Conservation (phyloP, 1,140 invertebrate species). For the Drosophila takahashii region DNA sequence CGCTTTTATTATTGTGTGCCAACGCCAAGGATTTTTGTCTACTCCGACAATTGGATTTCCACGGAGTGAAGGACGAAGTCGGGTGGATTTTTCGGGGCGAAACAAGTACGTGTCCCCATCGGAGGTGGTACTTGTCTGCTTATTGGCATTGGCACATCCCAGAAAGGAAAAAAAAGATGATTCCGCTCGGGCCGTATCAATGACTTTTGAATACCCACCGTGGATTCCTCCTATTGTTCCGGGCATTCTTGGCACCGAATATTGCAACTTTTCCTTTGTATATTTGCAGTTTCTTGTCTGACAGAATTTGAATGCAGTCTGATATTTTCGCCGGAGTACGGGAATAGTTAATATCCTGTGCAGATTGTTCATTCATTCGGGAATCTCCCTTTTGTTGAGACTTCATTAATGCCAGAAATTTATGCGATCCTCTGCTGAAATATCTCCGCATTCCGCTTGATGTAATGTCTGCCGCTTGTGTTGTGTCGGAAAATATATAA, state of each 20-base stretch:
- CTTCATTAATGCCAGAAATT: slow-evolving; percentile 60
- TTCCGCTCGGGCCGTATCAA: slow-evolving; percentile 60
- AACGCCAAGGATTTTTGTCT: slow-evolving; percentile 62
- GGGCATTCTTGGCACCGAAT: slow-evolving; percentile 21
- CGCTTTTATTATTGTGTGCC: slow-evolving; percentile 44
- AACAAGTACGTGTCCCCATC: slow-evolving; percentile 57
- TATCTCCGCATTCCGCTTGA: slow-evolving; percentile 6
- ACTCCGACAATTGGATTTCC: slow-evolving; percentile 68
- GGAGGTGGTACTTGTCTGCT: slow-evolving; percentile 52
- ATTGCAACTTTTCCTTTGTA: slow-evolving; percentile 39
- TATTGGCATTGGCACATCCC: slow-evolving; percentile 57
- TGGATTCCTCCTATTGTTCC: slow-evolving; percentile 27
- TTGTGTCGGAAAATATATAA: slow-evolving; percentile 51
- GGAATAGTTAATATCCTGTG: slow-evolving; percentile 37
- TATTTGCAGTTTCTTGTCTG: slow-evolving; percentile 10
- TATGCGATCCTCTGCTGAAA: slow-evolving; percentile 24
- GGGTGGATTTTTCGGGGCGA: slow-evolving; percentile 7
- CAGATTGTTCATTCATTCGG: slow-evolving; percentile 13
- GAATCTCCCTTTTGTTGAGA: slow-evolving; percentile 44
- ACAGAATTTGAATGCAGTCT: slow-evolving; percentile 45
- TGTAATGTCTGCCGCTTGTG: slow-evolving; percentile 6
- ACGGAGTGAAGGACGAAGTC: slow-evolving; percentile 9
- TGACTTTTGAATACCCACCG: slow-evolving; percentile 39
- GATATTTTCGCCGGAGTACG: not conserved
- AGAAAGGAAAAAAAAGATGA: slow-evolving; percentile 53